Evolutionary conservation across 1,140 invertebrate species (phyloP).

Genomic region (Reticulitermes speratus): DNA sequence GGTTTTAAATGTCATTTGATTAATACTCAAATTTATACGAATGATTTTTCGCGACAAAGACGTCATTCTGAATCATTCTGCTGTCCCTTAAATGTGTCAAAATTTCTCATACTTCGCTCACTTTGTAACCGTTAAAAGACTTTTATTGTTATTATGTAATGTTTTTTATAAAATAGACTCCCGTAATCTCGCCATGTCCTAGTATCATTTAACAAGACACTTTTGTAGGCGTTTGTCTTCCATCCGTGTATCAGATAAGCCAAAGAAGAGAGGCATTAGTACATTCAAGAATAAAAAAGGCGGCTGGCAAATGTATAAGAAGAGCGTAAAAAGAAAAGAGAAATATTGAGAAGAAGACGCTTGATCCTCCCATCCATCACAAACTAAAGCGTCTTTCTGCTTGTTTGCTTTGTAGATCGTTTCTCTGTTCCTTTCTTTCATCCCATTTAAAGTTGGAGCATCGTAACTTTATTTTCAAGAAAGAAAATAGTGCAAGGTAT

Average conservation of each 20-base stretch:
- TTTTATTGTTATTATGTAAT: background rate
- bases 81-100: no score
- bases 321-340: background rate
- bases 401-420: constrained; percentile 4
- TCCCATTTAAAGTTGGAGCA: constrained; percentile 9
- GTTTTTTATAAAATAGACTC: background rate
- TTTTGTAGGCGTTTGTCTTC: background rate
- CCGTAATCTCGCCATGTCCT: background rate
- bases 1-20: no score
- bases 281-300: background rate
- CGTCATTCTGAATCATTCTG: no score
- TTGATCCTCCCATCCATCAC: constrained; percentile 10
- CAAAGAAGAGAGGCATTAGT: constrained; percentile 3
- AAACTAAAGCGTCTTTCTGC: constrained; percentile 10
- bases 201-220: background rate
- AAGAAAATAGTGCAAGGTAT: background rate
- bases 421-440: background rate
- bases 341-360: background rate
- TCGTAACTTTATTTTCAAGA: background rate
- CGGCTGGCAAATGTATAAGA: constrained; percentile 4
- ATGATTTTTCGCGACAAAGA: no score
- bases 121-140: background rate
- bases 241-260: background rate
- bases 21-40: no score
- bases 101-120: no score